Base-by-base conservation (phyloP, 92 coral and sea anemone genomes). In the Palythoa heliodiscus region DNA sequence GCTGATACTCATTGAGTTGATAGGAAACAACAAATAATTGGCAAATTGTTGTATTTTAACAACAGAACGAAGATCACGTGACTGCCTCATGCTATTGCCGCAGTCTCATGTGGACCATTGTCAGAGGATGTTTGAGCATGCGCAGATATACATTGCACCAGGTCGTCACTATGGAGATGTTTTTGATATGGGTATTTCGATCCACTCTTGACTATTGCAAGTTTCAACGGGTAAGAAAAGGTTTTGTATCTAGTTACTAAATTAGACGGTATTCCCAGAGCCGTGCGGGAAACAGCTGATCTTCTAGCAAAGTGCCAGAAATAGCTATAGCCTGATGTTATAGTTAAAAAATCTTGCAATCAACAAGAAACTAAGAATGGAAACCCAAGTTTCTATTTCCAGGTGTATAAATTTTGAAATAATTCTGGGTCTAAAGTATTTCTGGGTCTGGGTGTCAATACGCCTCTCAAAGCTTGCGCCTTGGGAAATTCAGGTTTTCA, bases 131-230 rank as follows among this genome's bases (percentile, higher is more conserved):
- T 53, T 73, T 88, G 67, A 72, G 88, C 61, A 88, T 86, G 73
- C 90, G 88, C 83, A 86, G 92, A 77, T 88, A 84, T 70, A 39
- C 91, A 53, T 50, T 93, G 8, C 91, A 92, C 38, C 91, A 90
- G 68, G 88, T 89, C 40, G 67, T 92, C 15, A 83, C 86, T 38
- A 8, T 92, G 29, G 92, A 88, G 50, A 37, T 77, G 52, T 81
- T 92, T 4, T 89, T 87, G 58, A 2, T 71, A 48, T 92, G 93
- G 93, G 66, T 90, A 11, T 52, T 92, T 35, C 69, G 71, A 15
- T 87, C 93, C 7, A 71, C 87, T 58, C 20, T 80, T 67, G 6
- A 53, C 63, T 47, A 39, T 29, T 66, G 57, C 38, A 66, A 80
- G 4, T n/a, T 5, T 70, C 43, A 23, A 67, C 60, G 66, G 72